These are phyloP conservation scores for Psilopsiagon aymara DNA, from an alignment of 2,113 vertebrate genomes.

Conservation along the genomic window DNA sequence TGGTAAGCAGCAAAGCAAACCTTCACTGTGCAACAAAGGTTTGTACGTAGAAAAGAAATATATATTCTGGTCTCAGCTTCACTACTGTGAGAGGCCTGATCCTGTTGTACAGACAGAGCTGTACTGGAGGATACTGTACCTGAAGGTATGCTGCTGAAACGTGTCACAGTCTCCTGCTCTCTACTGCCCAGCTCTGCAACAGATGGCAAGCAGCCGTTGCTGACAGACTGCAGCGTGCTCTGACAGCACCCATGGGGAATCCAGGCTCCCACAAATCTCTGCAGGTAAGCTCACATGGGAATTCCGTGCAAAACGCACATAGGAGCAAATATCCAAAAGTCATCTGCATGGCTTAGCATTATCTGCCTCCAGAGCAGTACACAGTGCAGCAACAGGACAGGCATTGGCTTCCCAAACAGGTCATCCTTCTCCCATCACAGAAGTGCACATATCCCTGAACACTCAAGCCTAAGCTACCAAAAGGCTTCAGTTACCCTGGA, in stretches of 20 bases:
- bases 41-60: not conserved
- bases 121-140: not conserved
- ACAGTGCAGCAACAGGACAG: not conserved
- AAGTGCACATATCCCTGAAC: not conserved
- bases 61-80: not conserved
- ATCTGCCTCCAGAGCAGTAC: not conserved
- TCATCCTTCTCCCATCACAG: not conserved
- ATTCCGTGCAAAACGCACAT: not conserved
- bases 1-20: not conserved
- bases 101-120: not conserved
- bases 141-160: not conserved
- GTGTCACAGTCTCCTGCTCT: not conserved
- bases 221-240: not conserved
- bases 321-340: not conserved
- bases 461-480: not conserved
- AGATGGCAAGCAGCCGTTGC: constrained; percentile 30
- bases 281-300: not conserved
- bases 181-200: not conserved
- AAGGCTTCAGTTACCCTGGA: not conserved
- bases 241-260: not conserved
- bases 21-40: too few relatives aligned
- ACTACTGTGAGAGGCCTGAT: not conserved
- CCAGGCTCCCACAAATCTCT: not conserved
- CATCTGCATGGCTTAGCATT: not conserved
- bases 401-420: not conserved